phyloP scores from a whole-genome alignment of 30 jellyfish, hydroid and myxozoan species.

The Nemopilema nomurai region DNA sequence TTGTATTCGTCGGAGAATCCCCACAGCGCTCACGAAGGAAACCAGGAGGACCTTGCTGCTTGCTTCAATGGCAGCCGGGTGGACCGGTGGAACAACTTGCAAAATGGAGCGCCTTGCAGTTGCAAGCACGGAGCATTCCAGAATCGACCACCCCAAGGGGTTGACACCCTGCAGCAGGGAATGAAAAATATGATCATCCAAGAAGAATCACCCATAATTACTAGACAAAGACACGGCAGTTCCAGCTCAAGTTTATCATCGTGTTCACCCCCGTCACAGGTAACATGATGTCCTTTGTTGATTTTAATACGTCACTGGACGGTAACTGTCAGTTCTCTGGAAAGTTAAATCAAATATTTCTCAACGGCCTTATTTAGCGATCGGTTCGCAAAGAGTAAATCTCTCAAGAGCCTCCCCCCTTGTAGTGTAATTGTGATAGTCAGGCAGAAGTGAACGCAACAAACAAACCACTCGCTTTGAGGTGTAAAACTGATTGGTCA shows the following conservation, averaged over 20 bases:
- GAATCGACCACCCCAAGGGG: constrained; percentile 6
- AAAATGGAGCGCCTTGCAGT: constrained; percentile 10
- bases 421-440: too few relatives aligned
- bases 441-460: too few relatives aligned
- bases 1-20: constrained; percentile 62
- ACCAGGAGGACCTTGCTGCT: constrained; percentile 41
- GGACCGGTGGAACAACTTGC: constrained; percentile 50
- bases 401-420: too few relatives aligned
- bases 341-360: too few relatives aligned
- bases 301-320: too few relatives aligned
- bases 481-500: too few relatives aligned
- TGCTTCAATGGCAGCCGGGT: constrained; percentile 42
- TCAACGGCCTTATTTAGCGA: too few relatives aligned
- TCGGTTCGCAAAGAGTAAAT: too few relatives aligned
- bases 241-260: constrained; percentile 91
- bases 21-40: constrained; percentile 43
- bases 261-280: constrained; percentile 70
- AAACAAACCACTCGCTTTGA: too few relatives aligned
- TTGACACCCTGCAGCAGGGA: constrained; percentile 44
- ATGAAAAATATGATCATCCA: constrained; percentile 27
- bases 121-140: constrained; percentile 49
- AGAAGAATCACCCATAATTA: constrained; percentile 44
- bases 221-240: constrained; percentile 76
- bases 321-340: too few relatives aligned
- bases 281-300: too few relatives aligned